phyloP scores from a whole-genome alignment of 2,888 invertebrate species.

The Rhamnusium bicolor region DNA sequence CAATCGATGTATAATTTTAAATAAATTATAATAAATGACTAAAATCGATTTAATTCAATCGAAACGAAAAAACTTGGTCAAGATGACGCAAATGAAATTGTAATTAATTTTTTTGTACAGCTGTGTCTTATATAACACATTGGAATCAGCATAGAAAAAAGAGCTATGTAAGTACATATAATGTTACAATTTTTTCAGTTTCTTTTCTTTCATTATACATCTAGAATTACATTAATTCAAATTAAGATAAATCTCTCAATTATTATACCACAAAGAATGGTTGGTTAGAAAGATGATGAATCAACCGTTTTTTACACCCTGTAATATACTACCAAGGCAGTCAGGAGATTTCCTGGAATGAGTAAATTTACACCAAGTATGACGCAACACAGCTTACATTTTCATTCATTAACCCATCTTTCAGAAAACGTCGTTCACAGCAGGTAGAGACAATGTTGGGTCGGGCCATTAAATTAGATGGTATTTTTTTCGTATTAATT shows the following conservation, averaged over 20 bases:
- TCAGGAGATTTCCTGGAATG: slow-evolving; percentile 25
- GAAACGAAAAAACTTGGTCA: not conserved
- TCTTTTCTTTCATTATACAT: too few relatives aligned
- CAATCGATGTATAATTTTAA: too few relatives aligned
- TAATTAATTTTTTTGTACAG: not conserved
- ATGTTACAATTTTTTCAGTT: not conserved
- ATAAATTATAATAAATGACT: too few relatives aligned
- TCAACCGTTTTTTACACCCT: not conserved
- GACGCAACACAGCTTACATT: slow-evolving; percentile 23
- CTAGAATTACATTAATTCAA: not conserved
- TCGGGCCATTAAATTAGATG: not conserved
- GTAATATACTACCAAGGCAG: slow-evolving; percentile 15
- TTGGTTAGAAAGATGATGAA: not conserved
- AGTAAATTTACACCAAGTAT: slow-evolving; percentile 10
- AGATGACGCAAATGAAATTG: not conserved
- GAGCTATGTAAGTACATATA: not conserved
- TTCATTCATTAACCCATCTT: slow-evolving; percentile 29
- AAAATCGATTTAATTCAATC: not conserved
- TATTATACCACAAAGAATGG: not conserved
- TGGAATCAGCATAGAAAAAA: not conserved
- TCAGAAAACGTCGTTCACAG: not conserved
- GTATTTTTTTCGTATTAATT: too few relatives aligned
- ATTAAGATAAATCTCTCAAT: not conserved
- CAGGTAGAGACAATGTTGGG: not conserved
- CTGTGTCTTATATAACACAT: not conserved